These are phyloP conservation scores for Meteorus colon DNA, from an alignment of 2,888 invertebrate genomes.

Conservation along the genomic window DNA sequence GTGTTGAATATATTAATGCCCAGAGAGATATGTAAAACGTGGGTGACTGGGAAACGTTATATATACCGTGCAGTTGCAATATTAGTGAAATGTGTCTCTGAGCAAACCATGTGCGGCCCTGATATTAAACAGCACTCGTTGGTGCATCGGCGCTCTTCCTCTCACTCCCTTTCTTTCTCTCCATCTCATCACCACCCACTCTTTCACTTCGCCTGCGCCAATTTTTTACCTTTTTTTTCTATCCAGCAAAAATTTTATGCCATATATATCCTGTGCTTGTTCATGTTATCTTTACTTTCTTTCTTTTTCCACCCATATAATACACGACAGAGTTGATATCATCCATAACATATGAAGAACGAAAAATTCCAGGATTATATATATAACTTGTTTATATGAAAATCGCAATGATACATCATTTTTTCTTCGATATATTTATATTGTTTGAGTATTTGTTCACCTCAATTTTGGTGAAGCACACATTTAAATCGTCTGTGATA, in stretches of 20 bases:
- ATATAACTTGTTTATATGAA: background rate
- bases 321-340: background rate
- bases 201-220: constrained; percentile 42
- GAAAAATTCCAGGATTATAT: background rate
- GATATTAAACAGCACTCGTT: constrained; percentile 71
- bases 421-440: background rate
- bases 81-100: constrained; percentile 72
- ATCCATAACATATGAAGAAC: background rate
- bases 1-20: constrained; percentile 73
- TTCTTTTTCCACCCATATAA: background rate
- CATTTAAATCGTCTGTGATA: constrained; percentile 14
- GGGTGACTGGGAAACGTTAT: constrained; percentile 55
- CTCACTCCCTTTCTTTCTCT: constrained; percentile 46
- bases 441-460: too few species aligned
- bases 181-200: constrained; percentile 45
- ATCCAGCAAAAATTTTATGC: constrained; percentile 51
- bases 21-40: constrained; percentile 67
- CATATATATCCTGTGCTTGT: background rate
- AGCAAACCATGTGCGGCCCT: constrained; percentile 68
- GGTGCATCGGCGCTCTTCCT: constrained; percentile 63
- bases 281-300: background rate
- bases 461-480: background rate
- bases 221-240: background rate
- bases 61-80: constrained; percentile 57
- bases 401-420: background rate